phyloP scores from a whole-genome alignment of 2,888 invertebrate genomes.

The Lacanobia wlatinum region DNA sequence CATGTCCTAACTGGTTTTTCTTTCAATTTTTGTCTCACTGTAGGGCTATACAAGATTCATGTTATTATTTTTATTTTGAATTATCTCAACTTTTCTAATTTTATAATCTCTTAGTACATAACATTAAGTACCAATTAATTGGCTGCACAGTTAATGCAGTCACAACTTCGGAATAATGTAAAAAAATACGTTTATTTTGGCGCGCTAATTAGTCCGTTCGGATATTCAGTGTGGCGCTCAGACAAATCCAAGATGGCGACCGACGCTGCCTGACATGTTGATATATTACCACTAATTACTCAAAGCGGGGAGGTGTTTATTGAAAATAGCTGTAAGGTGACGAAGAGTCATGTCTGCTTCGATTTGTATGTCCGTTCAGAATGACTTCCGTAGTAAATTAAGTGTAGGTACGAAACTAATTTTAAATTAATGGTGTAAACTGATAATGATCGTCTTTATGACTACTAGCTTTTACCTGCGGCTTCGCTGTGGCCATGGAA shows the following conservation, averaged over 20 bases:
- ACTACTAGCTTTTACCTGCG: no score
- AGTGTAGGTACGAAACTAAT: conserved; percentile 42
- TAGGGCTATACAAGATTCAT: no score
- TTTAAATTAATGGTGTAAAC: conserved; percentile 27
- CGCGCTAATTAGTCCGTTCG: conserved; percentile 82
- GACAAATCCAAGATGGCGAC: conserved; percentile 63
- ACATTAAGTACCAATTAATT: conserved; percentile 29
- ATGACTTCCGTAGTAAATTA: conserved; percentile 67
- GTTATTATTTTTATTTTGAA: no score
- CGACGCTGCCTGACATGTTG: conserved; percentile 83
- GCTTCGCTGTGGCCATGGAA: no score
- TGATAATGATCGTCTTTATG: background rate
- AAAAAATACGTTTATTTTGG: conserved; percentile 76
- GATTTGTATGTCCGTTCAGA: conserved; percentile 68
- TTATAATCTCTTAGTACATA: background rate
- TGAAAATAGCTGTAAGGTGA: conserved; percentile 86
- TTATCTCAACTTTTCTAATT: no score
- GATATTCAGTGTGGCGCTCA: conserved; percentile 61
- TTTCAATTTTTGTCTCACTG: no score
- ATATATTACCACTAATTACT: conserved; percentile 89
- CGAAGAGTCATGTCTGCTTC: conserved; percentile 82
- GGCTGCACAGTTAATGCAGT: conserved; percentile 23
- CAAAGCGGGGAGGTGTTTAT: conserved; percentile 86
- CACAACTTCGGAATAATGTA: conserved; percentile 27
- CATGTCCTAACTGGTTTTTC: no score